phyloP scores from a whole-genome alignment of 2,797 vertebrate species.

The Apodemus agrarius region DNA sequence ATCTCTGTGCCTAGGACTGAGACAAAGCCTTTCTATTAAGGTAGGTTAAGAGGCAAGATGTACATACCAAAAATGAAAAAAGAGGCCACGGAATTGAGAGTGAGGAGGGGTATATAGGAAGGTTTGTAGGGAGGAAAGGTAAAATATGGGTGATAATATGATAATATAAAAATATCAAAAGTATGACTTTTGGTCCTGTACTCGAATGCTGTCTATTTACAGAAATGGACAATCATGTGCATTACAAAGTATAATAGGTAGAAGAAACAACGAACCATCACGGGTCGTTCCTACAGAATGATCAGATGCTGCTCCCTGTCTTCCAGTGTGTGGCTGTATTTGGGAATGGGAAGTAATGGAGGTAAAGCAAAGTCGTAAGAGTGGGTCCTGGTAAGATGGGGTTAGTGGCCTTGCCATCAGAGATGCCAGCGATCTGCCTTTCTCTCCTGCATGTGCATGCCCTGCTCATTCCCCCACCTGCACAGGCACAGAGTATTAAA shows the following conservation, averaged over 20 bases:
- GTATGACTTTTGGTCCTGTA: background rate
- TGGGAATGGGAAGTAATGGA: background rate
- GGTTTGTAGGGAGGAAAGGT: background rate
- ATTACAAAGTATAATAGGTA: background rate
- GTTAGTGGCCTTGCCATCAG: background rate
- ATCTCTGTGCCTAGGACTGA: background rate
- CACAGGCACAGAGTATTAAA: background rate
- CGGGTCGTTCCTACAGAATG: background rate
- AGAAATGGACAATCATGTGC: background rate
- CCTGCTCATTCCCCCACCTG: background rate
- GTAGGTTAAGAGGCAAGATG: background rate
- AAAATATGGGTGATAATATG: background rate
- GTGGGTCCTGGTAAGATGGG: background rate
- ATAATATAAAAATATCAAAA: background rate
- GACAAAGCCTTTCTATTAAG: background rate
- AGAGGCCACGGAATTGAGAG: background rate
- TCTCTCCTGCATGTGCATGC: too few relatives aligned
- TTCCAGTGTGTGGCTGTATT: background rate
- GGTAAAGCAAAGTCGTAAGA: background rate
- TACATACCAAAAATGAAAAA: background rate
- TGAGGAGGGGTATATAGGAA: background rate
- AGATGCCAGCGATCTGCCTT: background rate
- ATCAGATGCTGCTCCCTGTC: too few relatives aligned
- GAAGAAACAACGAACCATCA: background rate
- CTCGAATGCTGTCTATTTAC: background rate